These are phyloP conservation scores for Phalanger gymnotis DNA, from an alignment of 2,797 vertebrate species.

Conservation along the genomic window DNA sequence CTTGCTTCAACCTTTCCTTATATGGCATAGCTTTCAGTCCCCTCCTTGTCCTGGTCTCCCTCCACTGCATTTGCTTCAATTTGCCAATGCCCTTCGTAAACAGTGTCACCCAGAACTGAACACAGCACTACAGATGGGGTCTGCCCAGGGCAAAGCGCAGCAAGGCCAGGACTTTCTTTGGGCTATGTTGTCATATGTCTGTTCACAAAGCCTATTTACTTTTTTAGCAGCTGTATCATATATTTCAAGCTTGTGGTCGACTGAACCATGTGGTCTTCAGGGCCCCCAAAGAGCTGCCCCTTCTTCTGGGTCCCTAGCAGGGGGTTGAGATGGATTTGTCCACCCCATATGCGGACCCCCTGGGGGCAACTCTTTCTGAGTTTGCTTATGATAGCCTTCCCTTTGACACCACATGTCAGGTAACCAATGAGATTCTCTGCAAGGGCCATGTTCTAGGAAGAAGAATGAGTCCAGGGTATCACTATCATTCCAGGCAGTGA, in stretches of 20 bases:
- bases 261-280: background rate
- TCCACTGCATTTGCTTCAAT: slow-evolving; percentile 10
- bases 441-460: too few relatives aligned
- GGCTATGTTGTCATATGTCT: background rate
- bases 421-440: too few relatives aligned
- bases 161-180: background rate
- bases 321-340: too few relatives aligned
- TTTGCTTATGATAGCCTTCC: too few relatives aligned
- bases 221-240: background rate
- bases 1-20: background rate
- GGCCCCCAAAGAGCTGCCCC: too few relatives aligned
- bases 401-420: too few relatives aligned
- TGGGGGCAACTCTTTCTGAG: too few relatives aligned
- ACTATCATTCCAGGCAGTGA: too few relatives aligned
- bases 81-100: slow-evolving; percentile 16
- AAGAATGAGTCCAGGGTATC: too few relatives aligned
- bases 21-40: slow-evolving; percentile 3
- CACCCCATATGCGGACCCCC: too few relatives aligned
- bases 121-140: background rate
- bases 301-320: too few relatives aligned
- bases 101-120: slow-evolving; percentile 9
- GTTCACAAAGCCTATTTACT: background rate
- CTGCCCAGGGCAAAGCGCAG: background rate
- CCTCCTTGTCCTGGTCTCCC: background rate
- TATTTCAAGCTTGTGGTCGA: background rate